Percentiles rank a stretch among this genome's conserved stretches.
These are phyloP conservation scores for Natrix natrix DNA, from an alignment of 2,797 vertebrate species.

Conservation along the genomic window DNA sequence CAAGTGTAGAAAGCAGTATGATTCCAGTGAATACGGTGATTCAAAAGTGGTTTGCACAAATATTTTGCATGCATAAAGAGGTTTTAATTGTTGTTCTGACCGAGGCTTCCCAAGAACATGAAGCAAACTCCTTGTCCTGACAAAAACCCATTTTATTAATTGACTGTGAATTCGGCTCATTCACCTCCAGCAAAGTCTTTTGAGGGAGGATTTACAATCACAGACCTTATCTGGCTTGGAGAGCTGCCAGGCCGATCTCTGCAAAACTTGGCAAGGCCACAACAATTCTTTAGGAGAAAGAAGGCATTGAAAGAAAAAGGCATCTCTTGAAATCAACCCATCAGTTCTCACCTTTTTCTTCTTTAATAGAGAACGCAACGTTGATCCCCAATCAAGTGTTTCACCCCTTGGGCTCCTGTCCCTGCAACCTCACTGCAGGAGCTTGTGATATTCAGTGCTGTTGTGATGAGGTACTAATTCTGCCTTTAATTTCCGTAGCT, in stretches of 20 bases:
- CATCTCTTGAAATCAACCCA: too few species aligned
- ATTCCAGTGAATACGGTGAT: neutral
- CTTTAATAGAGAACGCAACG: constrained; percentile 80
- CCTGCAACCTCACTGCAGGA: constrained; percentile 83
- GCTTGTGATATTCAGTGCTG: constrained; percentile 88
- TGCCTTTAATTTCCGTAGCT: neutral
- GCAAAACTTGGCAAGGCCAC: too few species aligned
- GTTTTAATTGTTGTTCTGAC: neutral
- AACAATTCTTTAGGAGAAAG: neutral
- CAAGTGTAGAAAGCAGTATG: neutral
- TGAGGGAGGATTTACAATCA: too few species aligned
- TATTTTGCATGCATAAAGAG: neutral
- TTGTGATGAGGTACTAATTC: constrained; percentile 84
- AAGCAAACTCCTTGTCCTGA: too few species aligned
- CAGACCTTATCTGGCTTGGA: too few species aligned
- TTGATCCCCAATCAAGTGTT: constrained; percentile 86
- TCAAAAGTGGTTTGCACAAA: neutral
- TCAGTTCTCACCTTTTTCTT: constrained; percentile 22
- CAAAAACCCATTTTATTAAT: too few species aligned
- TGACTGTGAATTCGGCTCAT: too few species aligned
- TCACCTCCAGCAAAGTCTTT: too few species aligned
- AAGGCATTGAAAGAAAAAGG: neutral
- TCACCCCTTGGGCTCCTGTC: constrained; percentile 88
- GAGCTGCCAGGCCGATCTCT: too few species aligned
- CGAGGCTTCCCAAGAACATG: too few species aligned